Conservation (phyloP, 2,113 vertebrate species). For the Podilymbus podiceps region DNA sequence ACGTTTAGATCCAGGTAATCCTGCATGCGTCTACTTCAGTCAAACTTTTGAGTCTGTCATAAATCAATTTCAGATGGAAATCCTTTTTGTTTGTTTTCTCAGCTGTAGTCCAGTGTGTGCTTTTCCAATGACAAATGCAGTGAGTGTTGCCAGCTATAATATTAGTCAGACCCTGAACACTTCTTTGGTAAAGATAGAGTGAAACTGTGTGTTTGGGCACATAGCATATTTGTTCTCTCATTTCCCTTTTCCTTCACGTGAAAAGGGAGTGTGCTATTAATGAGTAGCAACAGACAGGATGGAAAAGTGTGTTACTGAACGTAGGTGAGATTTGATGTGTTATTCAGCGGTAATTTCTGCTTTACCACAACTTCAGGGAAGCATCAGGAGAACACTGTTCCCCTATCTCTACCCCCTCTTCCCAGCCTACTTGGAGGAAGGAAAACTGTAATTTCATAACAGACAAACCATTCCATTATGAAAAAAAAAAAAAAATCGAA, state of each 20-base stretch:
- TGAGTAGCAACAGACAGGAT: neutral
- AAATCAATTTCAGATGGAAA: neutral
- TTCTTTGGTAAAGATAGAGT: neutral
- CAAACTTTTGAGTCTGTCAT: neutral
- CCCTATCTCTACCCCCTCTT: neutral
- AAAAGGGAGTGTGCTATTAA: neutral
- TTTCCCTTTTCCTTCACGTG: neutral
- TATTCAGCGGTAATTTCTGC: neutral
- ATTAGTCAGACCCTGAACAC: neutral
- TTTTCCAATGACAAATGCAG: neutral
- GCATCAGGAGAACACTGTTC: neutral
- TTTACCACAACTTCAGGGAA: neutral
- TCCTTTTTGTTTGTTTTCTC: neutral
- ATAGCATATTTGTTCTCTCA: neutral
- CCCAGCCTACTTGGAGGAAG: neutral
- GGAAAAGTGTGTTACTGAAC: neutral
- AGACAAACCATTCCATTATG: neutral
- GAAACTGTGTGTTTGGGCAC: neutral
- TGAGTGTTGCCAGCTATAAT: neutral
- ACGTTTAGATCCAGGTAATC: neutral
- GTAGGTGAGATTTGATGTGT: neutral
- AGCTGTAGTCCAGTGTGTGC: neutral
- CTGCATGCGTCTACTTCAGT: neutral
- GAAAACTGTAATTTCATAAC: neutral
- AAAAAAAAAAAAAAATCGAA: neutral